A percentile compares a stretch with the other conserved stretches of the same genome.
These are phyloP conservation scores for Syritta pipiens DNA, from an alignment of 2,888 invertebrate genomes.

Conservation along the genomic window DNA sequence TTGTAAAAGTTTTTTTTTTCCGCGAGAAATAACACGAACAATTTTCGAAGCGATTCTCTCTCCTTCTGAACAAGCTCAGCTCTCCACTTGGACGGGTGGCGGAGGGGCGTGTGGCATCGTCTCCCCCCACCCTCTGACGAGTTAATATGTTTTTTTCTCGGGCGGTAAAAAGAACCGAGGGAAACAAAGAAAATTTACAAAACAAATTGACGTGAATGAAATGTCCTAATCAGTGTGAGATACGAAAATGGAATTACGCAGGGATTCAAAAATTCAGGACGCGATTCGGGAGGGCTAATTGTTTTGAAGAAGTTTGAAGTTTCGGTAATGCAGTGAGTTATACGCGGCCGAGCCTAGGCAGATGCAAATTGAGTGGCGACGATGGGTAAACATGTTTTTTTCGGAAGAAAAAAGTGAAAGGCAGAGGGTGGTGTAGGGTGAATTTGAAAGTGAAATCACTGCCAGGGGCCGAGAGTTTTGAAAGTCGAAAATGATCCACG, in stretches of 20 bases:
- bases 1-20: conserved; percentile 69
- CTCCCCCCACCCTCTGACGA: conserved; percentile 12
- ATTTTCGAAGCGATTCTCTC: no score
- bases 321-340: background rate
- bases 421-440: no score
- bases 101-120: no score
- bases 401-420: no score
- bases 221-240: conserved; percentile 65
- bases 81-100: conserved; percentile 53
- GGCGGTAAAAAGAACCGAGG: background rate
- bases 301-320: background rate
- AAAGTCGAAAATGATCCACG: no score
- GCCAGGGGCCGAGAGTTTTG: no score
- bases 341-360: background rate
- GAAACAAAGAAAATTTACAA: conserved; percentile 61
- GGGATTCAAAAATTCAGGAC: background rate
- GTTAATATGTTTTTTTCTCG: conserved; percentile 51
- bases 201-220: conserved; percentile 68
- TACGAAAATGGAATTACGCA: conserved; percentile 5
- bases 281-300: background rate
- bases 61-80: no score
- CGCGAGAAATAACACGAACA: conserved; percentile 69
- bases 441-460: no score
- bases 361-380: no score
- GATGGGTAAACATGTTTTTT: background rate